Conservation (phyloP, 2,797 vertebrate genomes). For the Nyctalus aviator region DNA sequence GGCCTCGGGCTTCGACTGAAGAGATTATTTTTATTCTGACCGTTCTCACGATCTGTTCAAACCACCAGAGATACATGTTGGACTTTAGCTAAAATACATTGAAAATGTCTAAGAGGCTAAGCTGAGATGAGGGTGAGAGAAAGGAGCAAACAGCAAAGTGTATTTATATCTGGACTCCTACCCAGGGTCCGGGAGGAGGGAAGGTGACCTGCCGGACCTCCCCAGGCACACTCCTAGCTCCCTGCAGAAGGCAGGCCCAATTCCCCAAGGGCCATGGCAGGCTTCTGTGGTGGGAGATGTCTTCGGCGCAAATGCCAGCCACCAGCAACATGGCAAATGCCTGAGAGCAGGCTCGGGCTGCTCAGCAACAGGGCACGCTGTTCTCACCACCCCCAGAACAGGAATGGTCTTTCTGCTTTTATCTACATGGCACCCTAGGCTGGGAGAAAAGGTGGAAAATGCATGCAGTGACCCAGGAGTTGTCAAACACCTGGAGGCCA, state of each 20-base stretch:
- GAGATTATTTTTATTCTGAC: conserved; percentile 52
- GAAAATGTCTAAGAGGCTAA: conserved; percentile 35
- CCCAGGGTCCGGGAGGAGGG: background rate
- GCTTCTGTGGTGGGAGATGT: conserved; percentile 35
- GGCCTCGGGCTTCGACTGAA: background rate
- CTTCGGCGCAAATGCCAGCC: conserved; percentile 65
- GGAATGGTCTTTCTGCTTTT: background rate
- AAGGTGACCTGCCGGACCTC: conserved; percentile 16
- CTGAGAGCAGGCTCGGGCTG: conserved; percentile 28
- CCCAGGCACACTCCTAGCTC: conserved; percentile 1
- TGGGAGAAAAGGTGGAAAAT: background rate
- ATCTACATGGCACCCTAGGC: background rate
- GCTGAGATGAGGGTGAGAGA: background rate
- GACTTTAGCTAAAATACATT: conserved; percentile 55
- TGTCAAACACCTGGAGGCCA: background rate
- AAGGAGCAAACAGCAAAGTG: background rate
- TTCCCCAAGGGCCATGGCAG: conserved; percentile 50
- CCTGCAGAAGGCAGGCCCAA: conserved; percentile 60
- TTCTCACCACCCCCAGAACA: background rate
- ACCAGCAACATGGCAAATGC: conserved; percentile 50
- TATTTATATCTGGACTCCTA: conserved; percentile 62
- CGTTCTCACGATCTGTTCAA: background rate
- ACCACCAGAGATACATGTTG: conserved; percentile 12
- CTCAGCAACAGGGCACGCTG: background rate
- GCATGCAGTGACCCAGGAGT: background rate